Base-by-base conservation (phyloP, 2,113 vertebrate genomes). In the Neoarius graeffei region DNA sequence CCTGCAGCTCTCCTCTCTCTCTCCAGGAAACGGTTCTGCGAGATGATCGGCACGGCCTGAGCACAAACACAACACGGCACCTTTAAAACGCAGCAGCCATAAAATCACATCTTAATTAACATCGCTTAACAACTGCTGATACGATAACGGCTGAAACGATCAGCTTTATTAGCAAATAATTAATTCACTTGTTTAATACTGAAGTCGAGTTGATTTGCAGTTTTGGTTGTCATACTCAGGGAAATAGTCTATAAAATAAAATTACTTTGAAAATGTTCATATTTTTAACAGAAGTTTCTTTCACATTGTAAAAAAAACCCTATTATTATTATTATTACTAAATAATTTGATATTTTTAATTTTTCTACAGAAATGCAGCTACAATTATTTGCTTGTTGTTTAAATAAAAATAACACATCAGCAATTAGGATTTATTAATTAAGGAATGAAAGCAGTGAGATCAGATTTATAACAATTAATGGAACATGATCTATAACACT, bases 1-100 rank as follows among this genome's bases (percentile, higher is more conserved):
- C 97, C 1, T 95, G 95, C 83, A 98, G 93, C 89, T 97, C 97
- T 8, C 97, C 97, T 84, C 94, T 95, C 89, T 98, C n/a, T 95
- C 90, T 97, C 96, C 91, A 98, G 92, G 80, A 92, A 95, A 2
- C 97, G 93, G 0, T 89, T 96, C 91, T 96, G 95, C 60, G 97
- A 97, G 88, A 98, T 96, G 87, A 98, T 94, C 0, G 97, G 97
- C 84, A 98, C 85, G 7, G 97, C 97, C 97, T 79, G 90, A 57
- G 25, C 25, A 66, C 7, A 76, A 64, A 69, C 8, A 50, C 50
- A 50, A 84, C 42, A 88, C n/a, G 13, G 52, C 20, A 25, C 15
- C 35, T 64, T 13, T 56, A 64, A n/a, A 59, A 79, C 35, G 19
- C 30, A 42, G 64, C 5, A 42, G 1, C 10, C 5, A 80, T 1